Percentiles rank a stretch among this genome's conserved stretches.
Conservation (phyloP, 2,888 invertebrate genomes). For the Tortricodes alternella region DNA sequence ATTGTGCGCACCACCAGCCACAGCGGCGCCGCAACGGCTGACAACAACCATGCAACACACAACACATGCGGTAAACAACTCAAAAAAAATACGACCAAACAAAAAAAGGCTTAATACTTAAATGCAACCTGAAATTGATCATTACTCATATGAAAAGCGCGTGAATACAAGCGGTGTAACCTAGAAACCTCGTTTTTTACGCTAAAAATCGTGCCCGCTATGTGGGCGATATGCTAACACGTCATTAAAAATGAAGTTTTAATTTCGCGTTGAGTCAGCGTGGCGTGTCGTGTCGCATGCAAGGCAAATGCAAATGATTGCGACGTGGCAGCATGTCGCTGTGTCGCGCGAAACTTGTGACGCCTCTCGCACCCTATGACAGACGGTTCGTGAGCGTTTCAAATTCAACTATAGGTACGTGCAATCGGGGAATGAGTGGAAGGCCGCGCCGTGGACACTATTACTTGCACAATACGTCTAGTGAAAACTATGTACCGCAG, state of each 20-base stretch:
- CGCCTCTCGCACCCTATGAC: background rate
- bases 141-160: conserved; percentile 23
- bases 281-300: conserved; percentile 45
- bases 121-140: conserved; percentile 36
- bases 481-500: too few relatives aligned
- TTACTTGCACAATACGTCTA: too few relatives aligned
- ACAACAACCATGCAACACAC: conserved; percentile 72
- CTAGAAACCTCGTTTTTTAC: conserved; percentile 41
- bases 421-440: too few relatives aligned
- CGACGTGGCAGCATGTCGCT: conserved; percentile 34
- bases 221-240: conserved; percentile 58
- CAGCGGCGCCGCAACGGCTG: conserved; percentile 74
- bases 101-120: conserved; percentile 14
- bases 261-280: conserved; percentile 56
- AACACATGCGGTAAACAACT: conserved; percentile 47
- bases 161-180: conserved; percentile 32
- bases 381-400: conserved; percentile 1
- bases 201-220: conserved; percentile 41
- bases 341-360: background rate
- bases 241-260: conserved; percentile 76
- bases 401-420: too few relatives aligned
- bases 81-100: conserved; percentile 28
- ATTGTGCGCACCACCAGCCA: conserved; percentile 70
- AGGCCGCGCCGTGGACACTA: too few relatives aligned
- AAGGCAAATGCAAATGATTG: conserved; percentile 31